Base-by-base conservation (phyloP, 2,113 vertebrate species). In the Meriones unguiculatus region DNA sequence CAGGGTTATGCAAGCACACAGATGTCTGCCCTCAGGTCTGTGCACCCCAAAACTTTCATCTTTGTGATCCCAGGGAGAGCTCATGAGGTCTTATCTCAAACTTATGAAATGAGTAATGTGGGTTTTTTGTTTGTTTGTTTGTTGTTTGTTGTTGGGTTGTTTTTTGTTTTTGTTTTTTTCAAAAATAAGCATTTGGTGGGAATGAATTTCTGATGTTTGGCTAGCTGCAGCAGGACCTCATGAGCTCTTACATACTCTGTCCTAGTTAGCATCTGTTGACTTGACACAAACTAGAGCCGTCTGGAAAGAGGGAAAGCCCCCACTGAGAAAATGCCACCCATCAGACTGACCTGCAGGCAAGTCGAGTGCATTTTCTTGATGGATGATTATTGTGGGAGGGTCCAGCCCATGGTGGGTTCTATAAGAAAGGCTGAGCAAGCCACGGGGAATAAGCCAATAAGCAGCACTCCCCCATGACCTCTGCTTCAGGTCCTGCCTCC, bases 51-150 rank as follows among this genome's bases (percentile, higher is more conserved):
- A 78, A 85, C 87, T 90, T 94, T 93, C 25, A 59, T 86, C 41
- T 95, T 90, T 87, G 65, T 84, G 17, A 94, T 57, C n/a, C 41
- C 75, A 90, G 5, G 77, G 59, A 95, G 64, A 38, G 57, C 38
- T 72, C 17, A 72, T n/a, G 69, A 72, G 69, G 35, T 9, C 15
- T 72, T n/a, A n/a, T 8, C 91, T 87, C 57, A 80, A 13, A 78
- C 0, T 77, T 93, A 87, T 94, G 78, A 92, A 87, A 13, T 90
- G 22, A 94, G 77, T 35, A 77, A 72, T 35, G 46, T 46, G 41
- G 13, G 87, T 38, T 73, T 38, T 38, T 69, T 30, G 28, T 67
- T 38, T 69, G 30, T 11, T 59, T 12, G n/a, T 22, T 73, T 38
- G 15, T 46, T 46, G 3, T 46, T 46, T 46, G 46, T 46, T 46